Evolutionary conservation across 1,140 invertebrate species (phyloP).

Genomic region (Heliconius congener): DNA sequence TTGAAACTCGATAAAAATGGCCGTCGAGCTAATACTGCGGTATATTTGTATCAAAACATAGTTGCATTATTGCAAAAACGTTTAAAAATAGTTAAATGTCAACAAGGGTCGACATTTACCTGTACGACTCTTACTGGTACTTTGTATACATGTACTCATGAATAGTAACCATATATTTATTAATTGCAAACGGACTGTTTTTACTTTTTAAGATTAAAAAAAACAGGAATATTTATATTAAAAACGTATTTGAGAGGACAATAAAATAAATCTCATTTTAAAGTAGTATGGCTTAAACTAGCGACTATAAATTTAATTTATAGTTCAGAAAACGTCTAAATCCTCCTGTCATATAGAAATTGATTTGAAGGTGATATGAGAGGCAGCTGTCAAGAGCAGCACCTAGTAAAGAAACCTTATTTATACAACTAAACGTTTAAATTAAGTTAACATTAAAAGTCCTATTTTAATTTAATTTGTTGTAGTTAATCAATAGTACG

Average conservation of each 20-base stretch:
- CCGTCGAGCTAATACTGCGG: constrained; percentile 1
- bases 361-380: neutral
- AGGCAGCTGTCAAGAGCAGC: neutral
- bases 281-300: neutral
- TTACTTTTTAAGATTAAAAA: too few species aligned
- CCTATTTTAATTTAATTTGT: neutral
- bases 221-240: too few species aligned
- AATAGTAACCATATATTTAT: too few species aligned
- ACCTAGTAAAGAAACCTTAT: neutral
- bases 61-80: neutral
- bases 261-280: neutral
- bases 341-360: neutral
- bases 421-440: neutral
- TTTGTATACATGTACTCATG: too few species aligned
- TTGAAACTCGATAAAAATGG: constrained; percentile 12
- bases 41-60: constrained; percentile 5
- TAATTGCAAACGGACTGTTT: too few species aligned
- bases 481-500: neutral
- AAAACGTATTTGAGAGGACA: neutral
- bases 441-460: constrained; percentile 4
- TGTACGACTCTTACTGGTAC: neutral
- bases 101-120: neutral
- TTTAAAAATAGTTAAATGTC: neutral
- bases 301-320: neutral
- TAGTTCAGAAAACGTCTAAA: neutral